These are phyloP conservation scores for Thysanoteuthis rhombus DNA, from an alignment of 2,888 invertebrate species.

Conservation along the genomic window DNA sequence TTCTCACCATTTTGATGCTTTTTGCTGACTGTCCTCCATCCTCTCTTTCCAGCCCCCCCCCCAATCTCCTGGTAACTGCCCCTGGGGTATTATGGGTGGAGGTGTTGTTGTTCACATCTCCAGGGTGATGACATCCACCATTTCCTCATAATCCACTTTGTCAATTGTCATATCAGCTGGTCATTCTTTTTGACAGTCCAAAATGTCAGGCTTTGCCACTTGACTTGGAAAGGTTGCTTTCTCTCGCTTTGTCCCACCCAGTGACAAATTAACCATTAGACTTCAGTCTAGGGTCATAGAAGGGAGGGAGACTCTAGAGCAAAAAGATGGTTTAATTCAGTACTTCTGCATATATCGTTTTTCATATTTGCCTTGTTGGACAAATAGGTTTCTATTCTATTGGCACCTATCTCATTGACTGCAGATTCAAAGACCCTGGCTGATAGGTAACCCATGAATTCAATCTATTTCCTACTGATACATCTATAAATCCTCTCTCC, in stretches of 20 bases:
- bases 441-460: too few relatives aligned
- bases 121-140: not conserved
- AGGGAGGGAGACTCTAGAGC: too few relatives aligned
- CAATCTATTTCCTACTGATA: too few relatives aligned
- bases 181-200: not conserved
- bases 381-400: too few relatives aligned
- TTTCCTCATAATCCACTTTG: slow-evolving; percentile 12
- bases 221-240: not conserved
- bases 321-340: too few relatives aligned
- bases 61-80: not conserved
- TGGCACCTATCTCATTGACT: too few relatives aligned
- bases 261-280: too few relatives aligned
- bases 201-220: not conserved
- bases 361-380: too few relatives aligned
- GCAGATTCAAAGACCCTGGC: too few relatives aligned
- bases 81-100: not conserved
- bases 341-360: too few relatives aligned
- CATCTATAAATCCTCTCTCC: too few relatives aligned
- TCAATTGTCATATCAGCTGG: not conserved
- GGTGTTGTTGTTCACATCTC: not conserved
- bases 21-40: not conserved
- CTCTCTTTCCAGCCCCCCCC: not conserved
- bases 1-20: not conserved
- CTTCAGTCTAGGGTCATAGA: too few relatives aligned
- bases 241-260: not conserved